A percentile compares a stretch with the other conserved stretches of the same genome.
Evolutionary conservation across 2,888 invertebrate species (phyloP).

Genomic region (Chymomyza amoena): DNA sequence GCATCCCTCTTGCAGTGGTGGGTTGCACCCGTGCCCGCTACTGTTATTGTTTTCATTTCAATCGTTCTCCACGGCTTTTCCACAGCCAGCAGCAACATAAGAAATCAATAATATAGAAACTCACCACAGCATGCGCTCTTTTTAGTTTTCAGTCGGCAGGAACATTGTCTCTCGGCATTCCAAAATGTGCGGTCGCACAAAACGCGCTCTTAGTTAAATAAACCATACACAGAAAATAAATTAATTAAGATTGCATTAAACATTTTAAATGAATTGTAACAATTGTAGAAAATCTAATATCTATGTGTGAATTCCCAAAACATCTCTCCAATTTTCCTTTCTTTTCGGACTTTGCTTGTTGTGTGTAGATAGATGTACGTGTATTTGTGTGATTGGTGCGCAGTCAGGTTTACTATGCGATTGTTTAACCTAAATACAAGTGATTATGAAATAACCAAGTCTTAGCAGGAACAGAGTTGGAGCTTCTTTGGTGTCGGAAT

Average conservation of each 20-base stretch:
- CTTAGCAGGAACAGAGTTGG: not conserved
- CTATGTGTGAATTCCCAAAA: not conserved
- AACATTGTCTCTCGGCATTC: not conserved
- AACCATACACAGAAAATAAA: conserved; percentile 14
- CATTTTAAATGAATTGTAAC: conserved; percentile 17
- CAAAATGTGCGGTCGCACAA: not conserved
- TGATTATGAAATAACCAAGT: conserved; percentile 62
- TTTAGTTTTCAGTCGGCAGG: not conserved
- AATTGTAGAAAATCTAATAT: not conserved
- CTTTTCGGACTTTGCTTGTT: not conserved
- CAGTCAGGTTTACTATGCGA: conserved; percentile 18
- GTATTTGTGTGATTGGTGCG: conserved; percentile 5
- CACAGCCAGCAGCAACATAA: not conserved
- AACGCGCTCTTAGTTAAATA: not conserved
- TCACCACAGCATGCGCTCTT: not conserved
- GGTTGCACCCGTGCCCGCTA: not conserved
- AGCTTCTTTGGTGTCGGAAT: no score
- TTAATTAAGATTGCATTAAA: conserved; percentile 32
- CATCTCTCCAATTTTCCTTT: not conserved
- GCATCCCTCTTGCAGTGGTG: no score
- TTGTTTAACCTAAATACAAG: conserved; percentile 48
- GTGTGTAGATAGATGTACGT: not conserved
- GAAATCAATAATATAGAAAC: not conserved
- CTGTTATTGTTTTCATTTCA: not conserved
- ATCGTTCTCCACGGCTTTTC: not conserved